Evolutionary conservation across 2,797 vertebrate genomes (phyloP), one percentile per base, ranked within the genome.

Genomic region (Alosa sapidissima): DNA sequence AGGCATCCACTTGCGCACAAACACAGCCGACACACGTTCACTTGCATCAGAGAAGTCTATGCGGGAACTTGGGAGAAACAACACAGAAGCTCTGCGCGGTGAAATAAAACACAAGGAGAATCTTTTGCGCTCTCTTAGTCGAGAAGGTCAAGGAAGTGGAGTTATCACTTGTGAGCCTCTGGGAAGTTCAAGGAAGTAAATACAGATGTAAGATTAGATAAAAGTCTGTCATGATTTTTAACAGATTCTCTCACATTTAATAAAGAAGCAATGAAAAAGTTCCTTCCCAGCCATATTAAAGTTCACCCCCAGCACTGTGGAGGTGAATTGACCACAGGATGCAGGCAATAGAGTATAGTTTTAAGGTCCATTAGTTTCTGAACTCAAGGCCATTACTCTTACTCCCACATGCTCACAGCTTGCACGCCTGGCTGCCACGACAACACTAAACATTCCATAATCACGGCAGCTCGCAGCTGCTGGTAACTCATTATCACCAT

Each of bases 401-500:
- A 83, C 55, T 83, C 24, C 45, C 60, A 24, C 65, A 65, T 65
- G 65, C 47, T 47, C 65, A 65, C 58, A n/a, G 62, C 7, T 21
- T 83, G 33, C 48, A 49, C 5, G 41, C n/a, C 47, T 65, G 54
- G 51, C 52, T 83, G 60, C 55, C 36, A 60, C 21, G 48, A 47
- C 58, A 47, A 83, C 41, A 48, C 19, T 48, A 72, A 68, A 83
- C 45, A 83, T 84, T 41, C 65, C 83, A 84, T 84, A 81, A 75
- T 84, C 21, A 49, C 58, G 52, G 72, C 41, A 19, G 28, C 47
- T 49, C 47, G 24, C 28, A 75, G 83, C 83, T 83, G 33, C 45
- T 84, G 65, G 8, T 51, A 55, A 78, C 49, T 58, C 65, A 81
- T 84, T 84, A 81, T 84, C 75, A 36, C 72, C 68, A 78, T 41